Evolutionary conservation across 1,140 invertebrate species (phyloP).

Genomic region (Halesus radiatus): DNA sequence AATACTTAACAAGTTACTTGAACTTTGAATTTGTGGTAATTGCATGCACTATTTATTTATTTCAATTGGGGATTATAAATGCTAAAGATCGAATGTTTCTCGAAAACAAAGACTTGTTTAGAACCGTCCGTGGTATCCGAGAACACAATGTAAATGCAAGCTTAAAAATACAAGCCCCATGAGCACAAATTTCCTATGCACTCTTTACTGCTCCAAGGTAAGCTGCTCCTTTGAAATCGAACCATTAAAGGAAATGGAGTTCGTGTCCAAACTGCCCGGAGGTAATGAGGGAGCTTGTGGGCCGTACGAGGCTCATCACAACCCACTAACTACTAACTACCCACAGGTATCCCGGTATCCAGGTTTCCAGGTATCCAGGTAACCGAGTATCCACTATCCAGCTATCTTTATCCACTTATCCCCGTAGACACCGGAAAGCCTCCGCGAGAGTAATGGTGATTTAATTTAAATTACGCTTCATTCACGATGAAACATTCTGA

Average conservation of each 20-base stretch:
- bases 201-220: not conserved
- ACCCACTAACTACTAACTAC: not conserved
- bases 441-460: not conserved
- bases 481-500: not conserved
- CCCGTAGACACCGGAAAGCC: not conserved
- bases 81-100: too few species aligned
- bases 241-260: conserved; percentile 19
- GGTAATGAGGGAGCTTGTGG: not conserved
- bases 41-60: too few species aligned
- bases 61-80: too few species aligned
- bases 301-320: conserved; percentile 5
- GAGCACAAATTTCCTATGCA: not conserved
- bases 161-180: too few species aligned
- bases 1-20: too few species aligned
- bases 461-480: conserved; percentile 8
- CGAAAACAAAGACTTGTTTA: too few species aligned
- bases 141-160: too few species aligned
- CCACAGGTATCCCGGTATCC: too few species aligned
- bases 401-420: not conserved
- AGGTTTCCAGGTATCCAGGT: too few species aligned
- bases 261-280: conserved; percentile 10
- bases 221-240: conserved; percentile 16
- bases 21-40: too few species aligned
- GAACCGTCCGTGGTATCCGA: too few species aligned
- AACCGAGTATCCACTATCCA: too few species aligned